Base-by-base conservation (phyloP, 2,113 vertebrate genomes). In the Hippocampus guttulatus region DNA sequence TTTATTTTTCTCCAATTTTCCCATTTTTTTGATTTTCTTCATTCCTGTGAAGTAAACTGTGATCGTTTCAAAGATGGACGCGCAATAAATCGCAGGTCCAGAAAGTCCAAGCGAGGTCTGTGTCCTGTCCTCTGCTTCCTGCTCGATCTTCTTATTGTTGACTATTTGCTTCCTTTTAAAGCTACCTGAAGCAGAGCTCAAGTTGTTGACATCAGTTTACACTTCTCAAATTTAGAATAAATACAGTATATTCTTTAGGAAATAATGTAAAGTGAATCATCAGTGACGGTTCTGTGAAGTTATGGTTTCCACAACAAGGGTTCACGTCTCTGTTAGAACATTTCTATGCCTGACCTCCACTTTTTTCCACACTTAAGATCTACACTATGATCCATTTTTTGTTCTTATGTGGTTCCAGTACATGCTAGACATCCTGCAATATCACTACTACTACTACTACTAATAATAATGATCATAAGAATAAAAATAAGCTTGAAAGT, bases 51-150 rank as follows among this genome's bases (percentile, higher is more conserved):
- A 93, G 93, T 93, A 85, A 92, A 91, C 91, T 91, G 90, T 77
- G 91, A 93, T 85, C 91, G 91, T 92, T 94, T 94, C 92, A 93
- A 90, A 93, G 94, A 93, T 84, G 92, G 92, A 66, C 93, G 91
- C 87, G 92, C 90, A 87, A 84, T 93, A 89, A 95, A 94, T 88
- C 92, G 92, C 93, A 93, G 93, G 90, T 94, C 94, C 90, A 90
- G 93, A 91, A 94, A 93, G 85, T 94, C 94, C 81, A 92, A 95
- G 86, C 90, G 93, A 94, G 92, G 92, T 94, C 91, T 92, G 94
- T 96, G 89, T 80, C 85, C 82, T 76, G 52, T 68, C 71, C 67
- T 64, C 64, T 70, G 77, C 75, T 80, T 81, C 78, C 63, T 67
- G 54, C 74, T 71, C 67, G 45, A 52, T 69, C 62, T 70, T 67